Evolutionary conservation across 1,140 invertebrate genomes (phyloP), one percentile per base, ranked within the genome.

Genomic region (Calephelis nemesis): DNA sequence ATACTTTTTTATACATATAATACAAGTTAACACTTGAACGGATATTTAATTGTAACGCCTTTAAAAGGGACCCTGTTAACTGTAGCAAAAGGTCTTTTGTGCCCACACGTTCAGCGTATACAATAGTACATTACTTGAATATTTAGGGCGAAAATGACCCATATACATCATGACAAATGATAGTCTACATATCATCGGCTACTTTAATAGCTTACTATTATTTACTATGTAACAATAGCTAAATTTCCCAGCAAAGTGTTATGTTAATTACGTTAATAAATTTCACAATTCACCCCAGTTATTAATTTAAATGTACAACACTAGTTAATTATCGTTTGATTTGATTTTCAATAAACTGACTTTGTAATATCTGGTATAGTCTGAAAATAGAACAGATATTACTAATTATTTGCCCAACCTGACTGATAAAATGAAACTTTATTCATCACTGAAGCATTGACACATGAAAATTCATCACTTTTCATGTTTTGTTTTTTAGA

Each of bases 201-300:
- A 76, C 71, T 76, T 76, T 76, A 72, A 76, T 76, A 69, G 74
- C 74, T 64, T 49, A 69, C 69, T 76, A 75, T 75, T 69, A 71
- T 74, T 76, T 69, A 76, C 67, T 71, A 71, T 49, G 66, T 65
- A 63, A 73, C 70, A 73, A 73, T 45, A 48, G 62, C 69, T 68
- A 68, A 45, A 45, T 45, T 76, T 63, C 11, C 76, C 76, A 79
- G 75, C 70, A 74, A 73, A 70, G 79, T 81, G 80, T 85, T 87
- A 87, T 84, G 82, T 85, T 87, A 85, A 87, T 85, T 87, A 76
- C 83, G 82, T 84, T 75, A 80, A 81, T 82, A 85, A 86, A 78
- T 85, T 58, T 58, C 9, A 39, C 15, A 39, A 10, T 58, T 58
- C 42, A 58, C 52, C 30, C 52, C 8, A 30, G 19, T 58, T 39